Evolutionary conservation across 2,113 vertebrate species (phyloP).

Genomic region (Sialia sialis): DNA sequence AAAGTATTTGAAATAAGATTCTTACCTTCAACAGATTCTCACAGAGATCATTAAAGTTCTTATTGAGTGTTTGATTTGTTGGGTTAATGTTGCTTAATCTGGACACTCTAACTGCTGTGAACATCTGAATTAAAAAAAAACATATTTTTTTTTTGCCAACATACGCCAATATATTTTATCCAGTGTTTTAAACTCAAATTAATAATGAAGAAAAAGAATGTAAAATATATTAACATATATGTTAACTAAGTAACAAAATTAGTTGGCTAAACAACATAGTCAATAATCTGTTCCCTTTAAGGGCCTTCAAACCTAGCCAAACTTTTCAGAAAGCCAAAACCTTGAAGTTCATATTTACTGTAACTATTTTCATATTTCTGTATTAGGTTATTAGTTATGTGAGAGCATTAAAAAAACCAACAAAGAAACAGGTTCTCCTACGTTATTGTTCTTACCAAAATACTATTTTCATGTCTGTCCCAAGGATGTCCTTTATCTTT

Average conservation of each 20-base stretch:
- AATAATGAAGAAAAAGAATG: neutral
- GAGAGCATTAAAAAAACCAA: neutral
- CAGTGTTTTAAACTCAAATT: neutral
- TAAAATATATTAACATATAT: neutral
- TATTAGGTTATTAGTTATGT: neutral
- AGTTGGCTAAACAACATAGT: neutral
- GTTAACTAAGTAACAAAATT: neutral
- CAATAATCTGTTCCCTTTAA: neutral
- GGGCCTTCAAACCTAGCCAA: neutral
- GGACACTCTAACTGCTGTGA: slow-evolving; percentile 93
- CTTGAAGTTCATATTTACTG: neutral
- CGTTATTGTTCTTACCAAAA: neutral
- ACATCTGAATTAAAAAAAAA: slow-evolving; percentile 83
- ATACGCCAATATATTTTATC: neutral
- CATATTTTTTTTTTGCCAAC: neutral
- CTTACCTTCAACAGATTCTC: slow-evolving; percentile 96
- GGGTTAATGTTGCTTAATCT: slow-evolving; percentile 87
- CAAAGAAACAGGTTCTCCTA: neutral
- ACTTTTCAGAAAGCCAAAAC: neutral
- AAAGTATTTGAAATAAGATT: neutral
- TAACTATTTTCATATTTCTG: neutral
- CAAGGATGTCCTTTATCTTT: neutral
- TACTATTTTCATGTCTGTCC: neutral
- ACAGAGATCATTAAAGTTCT: slow-evolving; percentile 96
- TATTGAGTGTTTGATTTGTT: slow-evolving; percentile 94